These are phyloP conservation scores for Agriopis leucophaearia DNA, from an alignment of 2,888 invertebrate species.

Conservation along the genomic window DNA sequence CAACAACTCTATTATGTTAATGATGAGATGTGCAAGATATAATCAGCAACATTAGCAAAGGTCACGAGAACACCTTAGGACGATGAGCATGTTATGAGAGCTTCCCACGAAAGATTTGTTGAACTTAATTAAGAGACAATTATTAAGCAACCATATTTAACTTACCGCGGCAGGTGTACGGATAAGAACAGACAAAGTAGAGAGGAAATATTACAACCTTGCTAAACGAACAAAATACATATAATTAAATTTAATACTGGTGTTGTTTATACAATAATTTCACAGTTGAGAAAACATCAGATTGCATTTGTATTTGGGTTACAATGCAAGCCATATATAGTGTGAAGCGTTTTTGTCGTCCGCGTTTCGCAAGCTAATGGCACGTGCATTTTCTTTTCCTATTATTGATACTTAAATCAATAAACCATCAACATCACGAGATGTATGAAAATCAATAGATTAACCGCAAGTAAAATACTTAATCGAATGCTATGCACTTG, in stretches of 20 bases:
- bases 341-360: conserved; percentile 20
- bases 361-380: conserved; percentile 26
- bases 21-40: conserved; percentile 2
- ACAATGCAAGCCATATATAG: conserved; percentile 37
- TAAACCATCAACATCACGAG: conserved; percentile 9
- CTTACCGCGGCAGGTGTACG: conserved; percentile 11
- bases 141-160: conserved; percentile 42
- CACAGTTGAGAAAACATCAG: conserved; percentile 31
- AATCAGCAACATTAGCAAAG: conserved; percentile 32
- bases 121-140: conserved; percentile 41
- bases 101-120: conserved; percentile 52
- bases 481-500: conserved; percentile 22
- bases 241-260: conserved; percentile 30
- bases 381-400: conserved; percentile 19
- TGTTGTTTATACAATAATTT: conserved; percentile 29
- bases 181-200: conserved; percentile 21
- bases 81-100: conserved; percentile 3
- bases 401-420: background rate
- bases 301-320: conserved; percentile 44
- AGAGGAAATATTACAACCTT: conserved; percentile 32
- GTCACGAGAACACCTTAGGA: conserved; percentile 28
- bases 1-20: conserved; percentile 17
- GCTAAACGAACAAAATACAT: conserved; percentile 28
- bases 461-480: conserved; percentile 5
- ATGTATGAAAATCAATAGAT: conserved; percentile 6